Percentiles rank a stretch among this genome's conserved stretches.
These are phyloP conservation scores for Drosophila pseudotalamancana DNA, from an alignment of 2,888 invertebrate species.

Conservation along the genomic window DNA sequence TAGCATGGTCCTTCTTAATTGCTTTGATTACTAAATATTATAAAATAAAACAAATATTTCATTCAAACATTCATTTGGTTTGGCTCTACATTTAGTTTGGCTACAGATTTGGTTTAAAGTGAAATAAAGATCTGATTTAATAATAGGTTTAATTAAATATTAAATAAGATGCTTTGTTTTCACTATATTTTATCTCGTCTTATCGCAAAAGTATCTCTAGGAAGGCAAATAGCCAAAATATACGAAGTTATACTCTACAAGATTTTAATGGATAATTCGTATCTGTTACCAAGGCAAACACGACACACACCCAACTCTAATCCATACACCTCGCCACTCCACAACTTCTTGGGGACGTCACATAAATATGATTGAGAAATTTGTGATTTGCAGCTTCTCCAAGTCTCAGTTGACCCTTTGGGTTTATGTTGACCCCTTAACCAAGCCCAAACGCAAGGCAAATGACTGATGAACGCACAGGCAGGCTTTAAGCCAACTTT, in stretches of 20 bases:
- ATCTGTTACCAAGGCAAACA: background rate
- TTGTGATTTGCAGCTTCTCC: conserved; percentile 48
- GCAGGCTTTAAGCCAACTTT: background rate
- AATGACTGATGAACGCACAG: conserved; percentile 54
- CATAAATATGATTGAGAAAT: conserved; percentile 70
- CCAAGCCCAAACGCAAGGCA: background rate
- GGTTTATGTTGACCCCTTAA: background rate
- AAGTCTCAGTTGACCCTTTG: conserved; percentile 37
- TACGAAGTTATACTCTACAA: too few species aligned
- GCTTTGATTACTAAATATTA: too few species aligned
- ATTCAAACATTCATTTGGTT: too few species aligned
- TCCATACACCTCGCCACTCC: background rate
- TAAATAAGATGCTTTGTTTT: too few species aligned
- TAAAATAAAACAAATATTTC: too few species aligned
- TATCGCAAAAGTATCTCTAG: background rate
- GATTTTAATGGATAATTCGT: background rate
- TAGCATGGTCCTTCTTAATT: too few species aligned
- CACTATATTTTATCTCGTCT: too few species aligned
- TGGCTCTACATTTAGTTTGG: too few species aligned
- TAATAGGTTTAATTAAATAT: too few species aligned
- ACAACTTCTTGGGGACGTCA: background rate
- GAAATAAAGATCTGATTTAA: too few species aligned
- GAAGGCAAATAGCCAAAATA: too few species aligned
- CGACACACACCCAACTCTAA: background rate
- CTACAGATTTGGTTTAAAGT: too few species aligned